Evolutionary conservation across 2,888 invertebrate species (phyloP), one percentile per base, ranked within the genome.

Genomic region (Venustoraphidia nigricollis): DNA sequence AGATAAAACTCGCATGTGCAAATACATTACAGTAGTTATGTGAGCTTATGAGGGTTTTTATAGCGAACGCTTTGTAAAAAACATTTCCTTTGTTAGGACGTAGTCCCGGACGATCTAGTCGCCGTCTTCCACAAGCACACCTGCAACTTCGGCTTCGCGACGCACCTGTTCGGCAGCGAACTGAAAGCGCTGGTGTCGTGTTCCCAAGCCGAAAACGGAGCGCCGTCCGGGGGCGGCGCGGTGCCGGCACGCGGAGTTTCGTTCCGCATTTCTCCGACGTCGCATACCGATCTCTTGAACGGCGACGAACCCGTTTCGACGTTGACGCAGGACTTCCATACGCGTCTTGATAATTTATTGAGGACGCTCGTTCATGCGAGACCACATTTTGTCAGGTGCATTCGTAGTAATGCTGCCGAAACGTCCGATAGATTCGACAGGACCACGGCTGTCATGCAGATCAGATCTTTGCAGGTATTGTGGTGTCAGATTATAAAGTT

Each of bases 81-180:
- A 3, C 27, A 27, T 27, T 27, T 27, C 27, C 6, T 27, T 27
- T 6, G 6, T 6, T 6, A 27, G 27, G 94, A 95, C 67, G 83
- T 87, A 10, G 83, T 94, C 44, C 89, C 92, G 2, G 93, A 92
- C 63, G 93, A 94, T 64, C 70, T 94, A 58, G 87, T 95, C 2
- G 84, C 88, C 1, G 90, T 92, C 2, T 95, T 95, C 67, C 88
- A 92, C 67, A 88, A 88, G 60, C 85, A 91, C 59, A 82, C 81
- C 49, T 95, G 94, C 68, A 92, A 89, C 64, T 95, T 95, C 67
- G 94, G 94, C n/a, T 95, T 95, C 66, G 94, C 91, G 1, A 91
- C 92, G 13, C 93, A 95, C 64, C 72, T 95, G n/a, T 95, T 95
- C 64, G 90, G 92, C 1, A 83, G 87, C 47, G 95, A 95, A 66